phyloP scores from a whole-genome alignment of 1,140 invertebrate genomes.

The Periplaneta americana region DNA sequence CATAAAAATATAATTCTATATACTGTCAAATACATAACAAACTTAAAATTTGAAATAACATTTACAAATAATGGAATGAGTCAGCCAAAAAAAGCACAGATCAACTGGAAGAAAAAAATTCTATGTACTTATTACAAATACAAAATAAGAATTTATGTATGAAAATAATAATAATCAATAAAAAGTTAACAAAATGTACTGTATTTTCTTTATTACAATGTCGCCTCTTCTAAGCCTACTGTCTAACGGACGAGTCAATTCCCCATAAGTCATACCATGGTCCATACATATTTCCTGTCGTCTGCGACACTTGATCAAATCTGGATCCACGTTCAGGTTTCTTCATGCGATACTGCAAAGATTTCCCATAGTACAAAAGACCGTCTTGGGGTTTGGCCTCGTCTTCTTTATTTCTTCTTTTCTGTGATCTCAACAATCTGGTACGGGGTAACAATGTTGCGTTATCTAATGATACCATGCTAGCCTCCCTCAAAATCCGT shows the following conservation, averaged over 20 bases:
- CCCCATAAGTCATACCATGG: conserved; percentile 87
- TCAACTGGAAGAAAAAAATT: too few species aligned
- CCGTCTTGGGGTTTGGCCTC: conserved; percentile 26
- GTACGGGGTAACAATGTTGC: neutral
- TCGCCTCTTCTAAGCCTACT: neutral
- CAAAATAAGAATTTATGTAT: too few species aligned
- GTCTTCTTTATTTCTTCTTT: neutral
- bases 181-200: too few species aligned
- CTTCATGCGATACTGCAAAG: conserved; percentile 38
- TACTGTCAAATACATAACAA: too few species aligned
- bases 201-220: too few species aligned
- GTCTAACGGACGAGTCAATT: conserved; percentile 45
- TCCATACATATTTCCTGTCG: conserved; percentile 62
- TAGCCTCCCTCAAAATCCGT: neutral
- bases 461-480: neutral
- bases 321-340: conserved; percentile 41
- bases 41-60: too few species aligned
- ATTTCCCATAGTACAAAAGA: conserved; percentile 40
- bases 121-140: too few species aligned
- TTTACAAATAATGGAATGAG: too few species aligned
- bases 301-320: conserved; percentile 49
- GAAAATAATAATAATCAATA: too few species aligned
- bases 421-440: conserved; percentile 18
- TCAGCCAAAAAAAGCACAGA: too few species aligned
- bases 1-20: too few species aligned